phyloP scores from a whole-genome alignment of 2,888 invertebrate species.

The Hymenopus coronatus region DNA sequence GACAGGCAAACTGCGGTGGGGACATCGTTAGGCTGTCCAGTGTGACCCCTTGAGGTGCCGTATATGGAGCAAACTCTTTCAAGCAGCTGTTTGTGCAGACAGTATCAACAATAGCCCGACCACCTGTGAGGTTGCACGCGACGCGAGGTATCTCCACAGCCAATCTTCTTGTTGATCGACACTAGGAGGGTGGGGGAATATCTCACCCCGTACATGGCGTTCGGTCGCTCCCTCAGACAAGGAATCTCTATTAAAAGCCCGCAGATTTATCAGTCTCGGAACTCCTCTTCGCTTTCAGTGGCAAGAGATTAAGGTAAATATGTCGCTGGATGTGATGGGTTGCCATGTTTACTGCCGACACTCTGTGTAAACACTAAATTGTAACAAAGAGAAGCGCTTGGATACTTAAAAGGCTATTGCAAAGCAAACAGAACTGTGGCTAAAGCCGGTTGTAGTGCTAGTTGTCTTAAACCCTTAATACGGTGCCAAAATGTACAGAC shows the following conservation, averaged over 20 bases:
- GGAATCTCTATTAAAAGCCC: conserved; percentile 7
- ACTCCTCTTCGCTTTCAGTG: neutral
- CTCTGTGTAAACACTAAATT: conserved; percentile 1
- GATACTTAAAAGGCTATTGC: neutral
- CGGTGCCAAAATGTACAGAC: neutral
- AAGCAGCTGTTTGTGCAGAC: conserved; percentile 2
- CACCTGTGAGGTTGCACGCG: conserved; percentile 11
- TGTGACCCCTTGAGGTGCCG: conserved; percentile 1
- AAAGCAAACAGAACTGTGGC: too few species aligned
- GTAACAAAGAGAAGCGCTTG: neutral
- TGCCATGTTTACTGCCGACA: neutral
- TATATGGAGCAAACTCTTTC: neutral
- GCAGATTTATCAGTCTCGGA: neutral
- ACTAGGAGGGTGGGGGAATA: neutral
- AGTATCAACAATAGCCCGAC: conserved; percentile 5
- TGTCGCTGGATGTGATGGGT: neutral
- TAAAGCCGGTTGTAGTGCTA: neutral
- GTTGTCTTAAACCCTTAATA: neutral
- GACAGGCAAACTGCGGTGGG: neutral
- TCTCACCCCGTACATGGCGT: neutral
- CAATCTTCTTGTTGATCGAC: neutral
- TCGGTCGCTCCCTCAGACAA: neutral
- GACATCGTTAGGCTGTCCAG: neutral
- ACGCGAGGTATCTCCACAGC: neutral
- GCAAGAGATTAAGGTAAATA: neutral